These are phyloP conservation scores for Cyprinodon tularosa DNA, from an alignment of 2,113 vertebrate species.

Conservation along the genomic window DNA sequence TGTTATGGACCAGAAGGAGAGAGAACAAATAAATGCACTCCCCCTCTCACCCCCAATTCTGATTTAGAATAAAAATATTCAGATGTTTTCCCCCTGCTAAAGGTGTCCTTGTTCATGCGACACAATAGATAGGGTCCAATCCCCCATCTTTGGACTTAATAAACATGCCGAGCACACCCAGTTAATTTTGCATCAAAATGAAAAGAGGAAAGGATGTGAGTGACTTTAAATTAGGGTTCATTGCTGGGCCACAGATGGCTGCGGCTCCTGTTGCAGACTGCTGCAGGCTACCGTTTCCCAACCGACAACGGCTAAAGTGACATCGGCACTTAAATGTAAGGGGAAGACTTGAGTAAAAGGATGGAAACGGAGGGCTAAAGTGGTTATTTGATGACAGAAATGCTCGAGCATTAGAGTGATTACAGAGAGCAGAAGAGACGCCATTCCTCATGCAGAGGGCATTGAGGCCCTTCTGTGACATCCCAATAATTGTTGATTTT, in stretches of 20 bases:
- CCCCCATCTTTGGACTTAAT: neutral
- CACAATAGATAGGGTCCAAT: neutral
- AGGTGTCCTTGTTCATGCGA: neutral
- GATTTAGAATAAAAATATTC: neutral
- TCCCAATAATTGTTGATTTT: neutral
- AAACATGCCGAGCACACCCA: neutral
- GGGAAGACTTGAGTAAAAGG: neutral
- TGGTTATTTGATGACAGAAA: neutral
- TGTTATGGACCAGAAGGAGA: no score
- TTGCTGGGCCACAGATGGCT: neutral
- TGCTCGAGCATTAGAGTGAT: neutral
- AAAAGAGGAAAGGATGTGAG: neutral
- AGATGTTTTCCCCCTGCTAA: neutral
- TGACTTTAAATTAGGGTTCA: neutral
- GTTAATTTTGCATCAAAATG: neutral
- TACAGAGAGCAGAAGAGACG: neutral
- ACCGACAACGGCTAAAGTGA: neutral
- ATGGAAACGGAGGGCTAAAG: neutral
- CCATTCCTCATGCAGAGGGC: neutral
- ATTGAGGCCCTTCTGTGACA: neutral
- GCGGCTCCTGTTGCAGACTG: neutral
- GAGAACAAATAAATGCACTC: no score
- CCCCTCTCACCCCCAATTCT: no score
- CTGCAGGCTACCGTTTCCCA: neutral
- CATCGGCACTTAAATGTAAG: neutral